Evolutionary conservation across 2,113 vertebrate genomes (phyloP).

Genomic region (Rhabdomys dilectus): DNA sequence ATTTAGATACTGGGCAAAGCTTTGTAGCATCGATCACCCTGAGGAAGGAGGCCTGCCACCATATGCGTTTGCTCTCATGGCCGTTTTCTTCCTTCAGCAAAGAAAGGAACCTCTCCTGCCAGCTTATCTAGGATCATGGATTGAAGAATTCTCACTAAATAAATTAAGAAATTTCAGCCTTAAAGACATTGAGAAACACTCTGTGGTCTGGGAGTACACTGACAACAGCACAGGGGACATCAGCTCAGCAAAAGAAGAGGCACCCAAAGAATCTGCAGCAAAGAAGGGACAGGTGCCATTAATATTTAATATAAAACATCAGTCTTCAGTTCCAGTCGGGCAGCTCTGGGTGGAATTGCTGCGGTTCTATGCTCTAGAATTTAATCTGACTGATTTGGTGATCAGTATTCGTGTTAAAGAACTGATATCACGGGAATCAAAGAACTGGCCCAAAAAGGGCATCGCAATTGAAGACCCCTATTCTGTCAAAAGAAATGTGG

Average conservation of each 20-base stretch:
- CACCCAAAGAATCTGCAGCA: conserved; percentile 42
- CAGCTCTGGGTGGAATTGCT: conserved; percentile 96
- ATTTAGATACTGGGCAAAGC: conserved; percentile 94
- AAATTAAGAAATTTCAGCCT: conserved; percentile 90
- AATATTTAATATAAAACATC: conserved; percentile 86
- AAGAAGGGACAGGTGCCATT: conserved; percentile 91
- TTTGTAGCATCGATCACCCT: conserved; percentile 92
- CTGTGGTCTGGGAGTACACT: conserved; percentile 89
- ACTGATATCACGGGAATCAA: conserved; percentile 91
- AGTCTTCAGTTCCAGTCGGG: conserved; percentile 86
- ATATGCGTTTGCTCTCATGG: conserved; percentile 93
- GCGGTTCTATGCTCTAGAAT: conserved; percentile 96
- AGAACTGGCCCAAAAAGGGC: conserved; percentile 97
- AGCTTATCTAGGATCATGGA: conserved; percentile 93
- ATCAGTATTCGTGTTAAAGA: conserved; percentile 93
- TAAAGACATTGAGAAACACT: conserved; percentile 86
- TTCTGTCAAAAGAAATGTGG: conserved; percentile 95
- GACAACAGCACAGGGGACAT: conserved; percentile 77
- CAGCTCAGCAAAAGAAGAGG: conserved; percentile 81
- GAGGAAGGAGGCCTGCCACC: conserved; percentile 95
- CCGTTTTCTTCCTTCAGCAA: conserved; percentile 96
- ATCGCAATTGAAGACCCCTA: conserved; percentile 97
- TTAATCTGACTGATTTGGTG: conserved; percentile 92
- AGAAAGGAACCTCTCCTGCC: conserved; percentile 93
- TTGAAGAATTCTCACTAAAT: conserved; percentile 89